phyloP scores from a whole-genome alignment of 2,113 vertebrate genomes.

The Phycodurus eques region DNA sequence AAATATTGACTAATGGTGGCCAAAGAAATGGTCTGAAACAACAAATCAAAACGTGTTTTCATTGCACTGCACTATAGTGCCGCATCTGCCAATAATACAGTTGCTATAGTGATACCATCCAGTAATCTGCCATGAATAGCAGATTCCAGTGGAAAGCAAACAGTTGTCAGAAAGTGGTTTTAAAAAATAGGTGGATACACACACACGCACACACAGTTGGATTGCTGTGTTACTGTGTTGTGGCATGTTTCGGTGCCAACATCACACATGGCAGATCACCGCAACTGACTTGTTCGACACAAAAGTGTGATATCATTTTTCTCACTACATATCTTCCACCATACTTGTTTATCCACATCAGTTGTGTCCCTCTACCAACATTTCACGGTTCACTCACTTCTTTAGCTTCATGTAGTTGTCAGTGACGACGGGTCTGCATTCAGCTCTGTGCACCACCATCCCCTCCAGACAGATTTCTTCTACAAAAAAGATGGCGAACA shows the following conservation, averaged over 20 bases:
- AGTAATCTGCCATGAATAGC: conserved; percentile 36
- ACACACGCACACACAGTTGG: neutral
- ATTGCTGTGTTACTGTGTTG: neutral
- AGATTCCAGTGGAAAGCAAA: conserved; percentile 30
- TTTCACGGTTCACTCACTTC: conserved; percentile 49
- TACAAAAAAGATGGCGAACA: conserved; percentile 39
- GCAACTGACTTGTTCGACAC: neutral
- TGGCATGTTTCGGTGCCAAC: neutral
- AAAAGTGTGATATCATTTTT: neutral
- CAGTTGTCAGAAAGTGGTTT: conserved; percentile 8
- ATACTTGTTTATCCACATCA: neutral
- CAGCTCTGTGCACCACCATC: conserved; percentile 67
- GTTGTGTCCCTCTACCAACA: neutral
- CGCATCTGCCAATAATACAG: conserved; percentile 55
- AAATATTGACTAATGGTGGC: conserved; percentile 6
- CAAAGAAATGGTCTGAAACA: neutral
- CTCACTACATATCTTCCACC: neutral
- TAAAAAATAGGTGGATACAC: neutral
- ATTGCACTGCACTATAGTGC: conserved; percentile 33
- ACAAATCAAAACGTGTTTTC: conserved; percentile 25
- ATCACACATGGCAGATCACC: neutral
- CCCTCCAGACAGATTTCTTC: conserved; percentile 65
- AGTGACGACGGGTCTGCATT: conserved; percentile 62
- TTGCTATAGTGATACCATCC: conserved; percentile 66
- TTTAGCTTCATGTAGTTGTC: conserved; percentile 73